These are phyloP conservation scores for Sebastes matsubarae DNA, from an alignment of 2,797 vertebrate species.

Conservation along the genomic window DNA sequence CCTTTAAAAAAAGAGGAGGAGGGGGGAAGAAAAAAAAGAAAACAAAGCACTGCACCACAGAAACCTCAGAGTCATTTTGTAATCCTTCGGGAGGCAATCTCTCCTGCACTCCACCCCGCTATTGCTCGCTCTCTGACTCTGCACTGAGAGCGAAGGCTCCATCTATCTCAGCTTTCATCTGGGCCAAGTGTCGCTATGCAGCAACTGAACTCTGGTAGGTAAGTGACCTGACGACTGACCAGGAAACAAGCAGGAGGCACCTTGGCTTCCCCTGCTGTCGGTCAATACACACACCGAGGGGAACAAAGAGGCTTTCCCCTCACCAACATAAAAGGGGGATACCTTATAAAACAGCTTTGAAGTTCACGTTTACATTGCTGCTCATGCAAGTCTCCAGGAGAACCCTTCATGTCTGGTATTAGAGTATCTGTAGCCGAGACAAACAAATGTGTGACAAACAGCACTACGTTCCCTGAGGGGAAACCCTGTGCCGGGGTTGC, in stretches of 20 bases:
- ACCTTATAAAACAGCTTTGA: background rate
- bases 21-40: background rate
- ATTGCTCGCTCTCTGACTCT: conserved; percentile 16
- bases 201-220: conserved; percentile 33
- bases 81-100: conserved; percentile 43
- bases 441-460: conserved; percentile 63
- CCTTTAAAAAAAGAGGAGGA: conserved; percentile 1
- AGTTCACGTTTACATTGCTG: background rate
- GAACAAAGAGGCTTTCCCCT: background rate
- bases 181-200: conserved; percentile 30
- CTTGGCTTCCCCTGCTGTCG: background rate
- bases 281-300: background rate
- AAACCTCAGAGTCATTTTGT: conserved; percentile 50
- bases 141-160: conserved; percentile 12
- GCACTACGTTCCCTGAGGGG: conserved; percentile 35
- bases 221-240: conserved; percentile 35
- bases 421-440: conserved; percentile 20
- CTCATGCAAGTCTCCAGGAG: background rate
- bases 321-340: background rate
- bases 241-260: conserved; percentile 1
- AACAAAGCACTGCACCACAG: conserved; percentile 41
- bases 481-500: conserved; percentile 10
- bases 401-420: background rate
- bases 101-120: conserved; percentile 8
- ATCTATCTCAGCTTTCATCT: conserved; percentile 46